A percentile compares a stretch with the other conserved stretches of the same genome.
Conservation (phyloP, 2,797 vertebrate genomes). For the Anas georgica region DNA sequence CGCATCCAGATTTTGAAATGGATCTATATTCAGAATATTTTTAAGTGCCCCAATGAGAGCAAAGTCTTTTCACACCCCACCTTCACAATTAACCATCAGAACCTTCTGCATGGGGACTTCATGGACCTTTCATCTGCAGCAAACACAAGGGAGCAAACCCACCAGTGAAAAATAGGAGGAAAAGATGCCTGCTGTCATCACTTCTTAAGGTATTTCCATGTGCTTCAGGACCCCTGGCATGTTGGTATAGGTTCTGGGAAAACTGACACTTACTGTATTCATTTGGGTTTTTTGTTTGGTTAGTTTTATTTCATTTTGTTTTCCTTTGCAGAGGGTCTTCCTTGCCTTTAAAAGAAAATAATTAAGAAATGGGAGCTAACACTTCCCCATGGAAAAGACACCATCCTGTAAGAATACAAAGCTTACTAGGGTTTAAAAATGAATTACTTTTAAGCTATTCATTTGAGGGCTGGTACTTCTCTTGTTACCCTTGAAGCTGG, state of each 20-base stretch:
- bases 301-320: neutral
- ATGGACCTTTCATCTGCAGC: fast-evolving
- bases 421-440: neutral
- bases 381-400: neutral
- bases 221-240: neutral
- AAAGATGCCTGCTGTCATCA: neutral
- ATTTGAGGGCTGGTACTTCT: neutral
- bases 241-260: fast-evolving
- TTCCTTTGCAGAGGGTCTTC: neutral
- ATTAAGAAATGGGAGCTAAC: neutral
- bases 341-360: neutral
- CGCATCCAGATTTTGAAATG: neutral
- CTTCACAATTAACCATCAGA: neutral
- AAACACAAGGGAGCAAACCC: neutral
- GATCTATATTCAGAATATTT: neutral
- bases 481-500: neutral
- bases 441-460: neutral
- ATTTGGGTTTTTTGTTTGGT: neutral
- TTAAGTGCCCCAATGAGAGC: fast-evolving
- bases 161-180: neutral
- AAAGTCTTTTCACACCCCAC: neutral
- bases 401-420: neutral
- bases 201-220: neutral
- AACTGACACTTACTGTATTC: neutral
- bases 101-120: neutral